These are phyloP conservation scores for Ischnus inquisitorius DNA, from an alignment of 2,888 invertebrate genomes.

Conservation along the genomic window DNA sequence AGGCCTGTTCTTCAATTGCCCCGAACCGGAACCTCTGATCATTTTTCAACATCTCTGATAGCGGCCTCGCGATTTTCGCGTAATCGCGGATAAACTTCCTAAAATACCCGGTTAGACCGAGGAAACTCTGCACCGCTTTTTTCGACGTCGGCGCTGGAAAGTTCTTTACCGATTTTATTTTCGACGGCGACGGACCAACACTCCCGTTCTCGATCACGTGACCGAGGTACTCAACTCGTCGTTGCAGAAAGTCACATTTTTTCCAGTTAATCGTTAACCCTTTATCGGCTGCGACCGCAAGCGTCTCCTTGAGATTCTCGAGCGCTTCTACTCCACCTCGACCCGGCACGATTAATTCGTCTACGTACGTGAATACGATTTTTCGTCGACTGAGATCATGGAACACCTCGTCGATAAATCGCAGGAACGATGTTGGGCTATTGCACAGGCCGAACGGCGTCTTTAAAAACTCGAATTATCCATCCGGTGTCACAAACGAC, in stretches of 20 bases:
- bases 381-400: slow-evolving; percentile 35
- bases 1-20: background rate
- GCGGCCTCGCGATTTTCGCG: slow-evolving; percentile 77
- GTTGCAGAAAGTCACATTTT: slow-evolving; percentile 70
- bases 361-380: slow-evolving; percentile 59
- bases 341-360: slow-evolving; percentile 67
- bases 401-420: slow-evolving; percentile 63
- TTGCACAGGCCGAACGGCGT: slow-evolving; percentile 64
- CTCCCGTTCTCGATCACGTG: slow-evolving; percentile 75
- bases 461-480: slow-evolving; percentile 68
- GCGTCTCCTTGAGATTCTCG: slow-evolving; percentile 61
- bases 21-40: slow-evolving; percentile 78
- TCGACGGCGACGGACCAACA: slow-evolving; percentile 73
- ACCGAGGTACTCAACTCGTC: slow-evolving; percentile 73
- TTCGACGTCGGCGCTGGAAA: slow-evolving; percentile 75
- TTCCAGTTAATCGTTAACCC: slow-evolving; percentile 69
- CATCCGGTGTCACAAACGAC: slow-evolving; percentile 68
- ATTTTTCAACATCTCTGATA: slow-evolving; percentile 70
- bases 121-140: slow-evolving; percentile 77
- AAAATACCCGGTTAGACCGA: slow-evolving; percentile 80
- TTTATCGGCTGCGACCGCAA: slow-evolving; percentile 62
- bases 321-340: slow-evolving; percentile 48
- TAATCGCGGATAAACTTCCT: slow-evolving; percentile 79
- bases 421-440: slow-evolving; percentile 54
- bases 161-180: slow-evolving; percentile 73